Evolutionary conservation across 2,797 vertebrate genomes (phyloP), one percentile per base, ranked within the genome.

Genomic region (Coreius guichenoti): DNA sequence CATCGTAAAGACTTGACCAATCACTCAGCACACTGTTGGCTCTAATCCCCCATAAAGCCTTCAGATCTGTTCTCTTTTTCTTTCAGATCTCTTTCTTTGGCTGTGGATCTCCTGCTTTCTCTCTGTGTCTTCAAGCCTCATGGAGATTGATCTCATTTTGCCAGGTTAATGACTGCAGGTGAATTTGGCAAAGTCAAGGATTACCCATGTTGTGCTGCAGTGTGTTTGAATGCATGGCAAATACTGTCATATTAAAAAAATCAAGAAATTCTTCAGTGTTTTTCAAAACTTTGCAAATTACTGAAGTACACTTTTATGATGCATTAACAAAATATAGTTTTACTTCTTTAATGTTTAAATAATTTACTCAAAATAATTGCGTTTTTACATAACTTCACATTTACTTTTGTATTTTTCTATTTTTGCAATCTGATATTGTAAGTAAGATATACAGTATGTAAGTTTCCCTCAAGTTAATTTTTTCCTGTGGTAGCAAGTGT

Each of bases 11-110:
- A 82, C 63, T 63, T 80, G 21, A 87, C 47, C 82, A 80, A 84
- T 89, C 89, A 86, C 86, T 89, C 80, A 77, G 21, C 75, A 69
- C 33, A 61, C 65, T 68, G 72, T 81, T 82, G 65, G 4, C 16
- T 77, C 79, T 89, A 92, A 92, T 90, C 90, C 88, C 63, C 83
- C 19, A 72, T 89, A 82, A 70, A 84, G 72, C 84, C 70, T 80
- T 51, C 31, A 63, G 77, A 88, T 87, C 75, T 89, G n/a, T 33
- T 68, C 78, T 82, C 36, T 82, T 67, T 69, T 85, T 45, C 80
- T 79, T 45, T 84, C 73, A 87, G 73, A 82, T 73, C 77, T 88
- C 73, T 67, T 78, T 19, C 69, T 83, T 69, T 86, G 36, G 83
- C 80, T 81, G 81, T 68, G 82, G 89, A 85, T 90, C 51, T 86